A percentile compares a stretch with the other conserved stretches of the same genome.
Conservation (phyloP, 2,797 vertebrate genomes). For the Semaprochilodus insignis region DNA sequence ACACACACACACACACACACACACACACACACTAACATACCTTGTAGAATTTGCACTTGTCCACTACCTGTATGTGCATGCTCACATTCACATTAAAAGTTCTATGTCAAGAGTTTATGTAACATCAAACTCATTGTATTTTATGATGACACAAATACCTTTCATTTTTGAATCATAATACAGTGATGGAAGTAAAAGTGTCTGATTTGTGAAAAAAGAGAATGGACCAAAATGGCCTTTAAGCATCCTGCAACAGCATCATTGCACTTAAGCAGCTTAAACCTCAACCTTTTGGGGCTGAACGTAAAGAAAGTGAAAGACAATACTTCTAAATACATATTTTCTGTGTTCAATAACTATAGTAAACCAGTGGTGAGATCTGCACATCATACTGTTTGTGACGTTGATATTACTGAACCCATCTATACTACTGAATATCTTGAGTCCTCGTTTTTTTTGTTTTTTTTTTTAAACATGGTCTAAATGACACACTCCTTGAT, state of each 20-base stretch:
- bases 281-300: neutral
- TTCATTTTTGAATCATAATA: neutral
- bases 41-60: slow-evolving; percentile 11
- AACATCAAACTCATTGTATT: neutral
- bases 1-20: no score
- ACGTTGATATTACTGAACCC: neutral
- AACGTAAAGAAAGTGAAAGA: neutral
- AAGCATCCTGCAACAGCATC: neutral
- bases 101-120: neutral
- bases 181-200: neutral
- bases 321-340: neutral
- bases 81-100: slow-evolving; percentile 7
- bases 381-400: slow-evolving; percentile 10
- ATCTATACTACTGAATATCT: neutral
- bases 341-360: slow-evolving; percentile 15
- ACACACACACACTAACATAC: neutral
- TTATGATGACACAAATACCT: neutral
- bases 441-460: neutral
- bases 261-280: neutral
- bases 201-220: neutral
- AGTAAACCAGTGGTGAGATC: slow-evolving; percentile 3
- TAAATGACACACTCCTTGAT: neutral
- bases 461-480: neutral
- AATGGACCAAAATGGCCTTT: neutral
- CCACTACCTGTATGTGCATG: slow-evolving; percentile 6